Evolutionary conservation across 2,888 invertebrate species (phyloP).

Genomic region (Andrena fulva): DNA sequence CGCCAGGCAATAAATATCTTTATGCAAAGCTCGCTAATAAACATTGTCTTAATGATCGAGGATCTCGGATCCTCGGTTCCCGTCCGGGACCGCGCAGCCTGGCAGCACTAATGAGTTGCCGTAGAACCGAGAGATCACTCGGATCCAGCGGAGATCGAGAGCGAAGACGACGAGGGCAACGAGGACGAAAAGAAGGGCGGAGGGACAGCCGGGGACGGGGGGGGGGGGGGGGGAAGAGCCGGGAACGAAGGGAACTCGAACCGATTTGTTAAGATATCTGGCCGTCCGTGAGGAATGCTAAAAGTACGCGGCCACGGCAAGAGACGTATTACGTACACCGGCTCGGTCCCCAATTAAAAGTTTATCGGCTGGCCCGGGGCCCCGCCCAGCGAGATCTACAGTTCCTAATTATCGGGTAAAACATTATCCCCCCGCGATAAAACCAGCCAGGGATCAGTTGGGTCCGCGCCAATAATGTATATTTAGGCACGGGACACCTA

Average conservation of each 20-base stretch:
- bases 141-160: conserved; percentile 60
- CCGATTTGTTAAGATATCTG: conserved; percentile 68
- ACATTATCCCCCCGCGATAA: conserved; percentile 71
- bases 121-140: conserved; percentile 58
- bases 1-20: conserved; percentile 59
- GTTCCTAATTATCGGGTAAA: conserved; percentile 73
- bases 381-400: conserved; percentile 57
- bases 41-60: conserved; percentile 66
- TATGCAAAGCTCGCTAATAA: conserved; percentile 62
- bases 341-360: conserved; percentile 63
- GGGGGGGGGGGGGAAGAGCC: conserved; percentile 43
- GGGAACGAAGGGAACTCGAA: conserved; percentile 64
- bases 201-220: conserved; percentile 36
- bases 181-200: conserved; percentile 50
- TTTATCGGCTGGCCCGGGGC: conserved; percentile 47
- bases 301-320: conserved; percentile 63
- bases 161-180: conserved; percentile 25
- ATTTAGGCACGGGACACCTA: conserved; percentile 71
- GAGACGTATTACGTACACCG: conserved; percentile 62
- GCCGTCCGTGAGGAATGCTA: conserved; percentile 62
- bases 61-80: conserved; percentile 58
- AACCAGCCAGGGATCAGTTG: conserved; percentile 67
- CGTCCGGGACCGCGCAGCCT: conserved; percentile 40
- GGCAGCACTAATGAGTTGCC: conserved; percentile 71
- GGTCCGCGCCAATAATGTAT: conserved; percentile 69